Conservation (phyloP, 1,140 invertebrate genomes). For the Drosophila oshimai region DNA sequence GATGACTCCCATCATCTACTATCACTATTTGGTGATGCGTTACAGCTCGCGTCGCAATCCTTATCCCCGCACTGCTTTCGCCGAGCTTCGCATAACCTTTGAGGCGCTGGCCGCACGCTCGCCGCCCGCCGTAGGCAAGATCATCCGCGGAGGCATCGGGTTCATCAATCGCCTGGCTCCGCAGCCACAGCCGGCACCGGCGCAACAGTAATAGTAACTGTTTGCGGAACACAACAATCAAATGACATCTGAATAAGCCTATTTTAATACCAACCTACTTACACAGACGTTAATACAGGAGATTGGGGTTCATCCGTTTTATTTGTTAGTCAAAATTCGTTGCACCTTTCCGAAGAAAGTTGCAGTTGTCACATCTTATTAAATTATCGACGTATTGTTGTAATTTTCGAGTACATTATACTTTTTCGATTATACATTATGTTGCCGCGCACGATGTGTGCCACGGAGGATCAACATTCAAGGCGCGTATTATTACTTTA, state of each 20-base stretch:
- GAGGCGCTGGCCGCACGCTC: constrained; percentile 86
- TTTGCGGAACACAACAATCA: constrained; percentile 18
- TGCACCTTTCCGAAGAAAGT: constrained; percentile 1
- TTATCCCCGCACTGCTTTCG: constrained; percentile 94
- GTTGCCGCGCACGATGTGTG: constrained; percentile 9
- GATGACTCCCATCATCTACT: constrained; percentile 96
- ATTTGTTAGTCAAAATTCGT: constrained; percentile 19
- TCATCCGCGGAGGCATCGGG: constrained; percentile 84
- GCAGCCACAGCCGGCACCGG: constrained; percentile 72
- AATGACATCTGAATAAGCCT: constrained; percentile 37
- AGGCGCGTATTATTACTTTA: constrained; percentile 56
- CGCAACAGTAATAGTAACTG: constrained; percentile 33
- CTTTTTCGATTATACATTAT: constrained; percentile 3
- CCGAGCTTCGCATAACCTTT: constrained; percentile 87
- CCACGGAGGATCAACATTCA: neutral
- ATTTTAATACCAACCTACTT: constrained; percentile 13
- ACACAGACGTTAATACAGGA: neutral
- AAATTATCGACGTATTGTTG: constrained; percentile 15
- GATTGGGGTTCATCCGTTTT: constrained; percentile 29
- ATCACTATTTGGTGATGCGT: constrained; percentile 94
- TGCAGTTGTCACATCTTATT: constrained; percentile 5
- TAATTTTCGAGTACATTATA: neutral
- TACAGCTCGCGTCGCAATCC: constrained; percentile 97
- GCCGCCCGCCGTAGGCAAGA: constrained; percentile 85
- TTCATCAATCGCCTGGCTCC: constrained; percentile 88